phyloP scores from a whole-genome alignment of 2,113 vertebrate species.

The Eurypyga helias region DNA sequence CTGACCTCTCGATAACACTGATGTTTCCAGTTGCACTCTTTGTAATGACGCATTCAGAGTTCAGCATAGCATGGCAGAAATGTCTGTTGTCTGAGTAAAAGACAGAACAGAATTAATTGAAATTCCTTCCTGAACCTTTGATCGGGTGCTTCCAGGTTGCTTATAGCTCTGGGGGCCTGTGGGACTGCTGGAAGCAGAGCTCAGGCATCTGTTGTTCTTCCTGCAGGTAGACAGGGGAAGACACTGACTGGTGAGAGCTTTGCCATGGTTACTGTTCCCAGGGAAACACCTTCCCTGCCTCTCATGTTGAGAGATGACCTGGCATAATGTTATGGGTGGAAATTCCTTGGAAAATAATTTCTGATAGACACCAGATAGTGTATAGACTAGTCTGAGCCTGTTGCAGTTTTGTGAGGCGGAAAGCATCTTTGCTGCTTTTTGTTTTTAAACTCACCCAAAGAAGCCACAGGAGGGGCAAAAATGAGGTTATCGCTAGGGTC shows the following conservation, averaged over 20 bases:
- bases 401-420: not conserved
- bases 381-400: not conserved
- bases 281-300: slow-evolving; percentile 49
- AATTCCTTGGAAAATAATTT: slow-evolving; percentile 17
- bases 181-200: not conserved
- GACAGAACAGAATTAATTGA: not conserved
- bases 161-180: not conserved
- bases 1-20: slow-evolving; percentile 32
- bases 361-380: not conserved
- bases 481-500: not conserved
- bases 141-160: not conserved
- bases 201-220: slow-evolving; percentile 1
- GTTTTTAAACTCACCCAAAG: not conserved
- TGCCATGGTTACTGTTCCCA: slow-evolving; percentile 66
- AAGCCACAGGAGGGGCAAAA: not conserved
- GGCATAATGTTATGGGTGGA: not conserved
- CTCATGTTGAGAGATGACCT: not conserved
- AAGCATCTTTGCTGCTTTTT: not conserved
- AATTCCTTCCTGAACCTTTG: not conserved
- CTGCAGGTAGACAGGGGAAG: not conserved
- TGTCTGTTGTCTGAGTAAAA: not conserved
- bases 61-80: not conserved
- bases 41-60: not conserved
- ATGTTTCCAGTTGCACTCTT: slow-evolving; percentile 34
- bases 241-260: not conserved